Percentiles rank a stretch among this genome's conserved stretches.
Evolutionary conservation across 2,797 vertebrate species (phyloP).

Genomic region (Pygocentrus nattereri): DNA sequence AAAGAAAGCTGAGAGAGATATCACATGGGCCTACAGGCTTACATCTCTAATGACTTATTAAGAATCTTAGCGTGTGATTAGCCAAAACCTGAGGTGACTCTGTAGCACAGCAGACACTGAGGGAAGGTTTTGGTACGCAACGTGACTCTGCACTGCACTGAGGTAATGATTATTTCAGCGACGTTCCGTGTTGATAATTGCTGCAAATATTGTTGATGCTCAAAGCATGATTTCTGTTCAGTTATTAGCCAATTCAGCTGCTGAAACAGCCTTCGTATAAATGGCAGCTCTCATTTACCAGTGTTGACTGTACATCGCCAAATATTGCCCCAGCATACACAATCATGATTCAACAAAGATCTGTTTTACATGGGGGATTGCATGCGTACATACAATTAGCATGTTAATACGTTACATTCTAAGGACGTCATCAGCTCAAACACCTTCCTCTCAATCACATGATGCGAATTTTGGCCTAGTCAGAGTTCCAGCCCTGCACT

Average conservation of each 20-base stretch:
- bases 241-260: neutral
- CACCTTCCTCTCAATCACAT: no score
- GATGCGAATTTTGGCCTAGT: neutral
- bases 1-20: neutral
- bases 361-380: neutral
- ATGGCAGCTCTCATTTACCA: neutral
- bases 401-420: neutral
- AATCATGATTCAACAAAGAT: neutral
- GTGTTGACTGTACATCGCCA: neutral
- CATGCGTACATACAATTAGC: neutral
- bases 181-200: neutral
- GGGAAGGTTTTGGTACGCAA: neutral
- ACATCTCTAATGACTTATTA: constrained; percentile 33
- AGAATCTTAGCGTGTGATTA: constrained; percentile 5
- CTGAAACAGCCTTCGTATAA: neutral
- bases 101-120: neutral
- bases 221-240: neutral
- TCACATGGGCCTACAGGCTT: constrained; percentile 13
- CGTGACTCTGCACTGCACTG: neutral
- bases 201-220: constrained; percentile 3
- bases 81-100: constrained; percentile 4
- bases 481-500: neutral
- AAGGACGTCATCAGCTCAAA: neutral
- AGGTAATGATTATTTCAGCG: neutral
- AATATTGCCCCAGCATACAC: neutral